Conservation (phyloP, 2,888 invertebrate species). For the Belgica antarctica region DNA sequence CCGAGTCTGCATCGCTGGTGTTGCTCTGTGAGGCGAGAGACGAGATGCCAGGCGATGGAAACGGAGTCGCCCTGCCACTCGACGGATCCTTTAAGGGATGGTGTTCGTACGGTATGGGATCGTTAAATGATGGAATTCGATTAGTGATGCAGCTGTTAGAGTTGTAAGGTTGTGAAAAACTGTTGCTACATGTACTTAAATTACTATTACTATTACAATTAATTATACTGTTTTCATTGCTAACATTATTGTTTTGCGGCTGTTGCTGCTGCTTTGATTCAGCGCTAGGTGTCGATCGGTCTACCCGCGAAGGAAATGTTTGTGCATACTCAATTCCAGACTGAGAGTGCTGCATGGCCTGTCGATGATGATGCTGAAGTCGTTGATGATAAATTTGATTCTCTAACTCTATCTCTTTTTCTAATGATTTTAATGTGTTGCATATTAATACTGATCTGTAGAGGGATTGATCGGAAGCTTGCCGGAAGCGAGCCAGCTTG, state of each 20-base stretch:
- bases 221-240: conserved; percentile 41
- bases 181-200: conserved; percentile 40
- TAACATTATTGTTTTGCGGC: conserved; percentile 48
- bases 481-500: conserved; percentile 82
- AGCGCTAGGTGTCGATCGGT: too few species aligned
- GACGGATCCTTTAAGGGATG: conserved; percentile 54
- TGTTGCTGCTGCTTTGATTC: conserved; percentile 46
- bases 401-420: conserved; percentile 81
- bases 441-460: conserved; percentile 89
- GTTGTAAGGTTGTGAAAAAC: conserved; percentile 41
- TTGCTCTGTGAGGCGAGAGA: conserved; percentile 8
- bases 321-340: conserved; percentile 52
- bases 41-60: conserved; percentile 56
- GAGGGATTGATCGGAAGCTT: conserved; percentile 84
- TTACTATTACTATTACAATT: conserved; percentile 39
- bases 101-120: conserved; percentile 53
- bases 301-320: conserved; percentile 8
- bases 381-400: conserved; percentile 54
- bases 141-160: conserved; percentile 40
- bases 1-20: conserved; percentile 65
- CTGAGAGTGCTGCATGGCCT: conserved; percentile 48
- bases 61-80: conserved; percentile 69
- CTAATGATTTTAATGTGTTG: conserved; percentile 84
- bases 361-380: conserved; percentile 47
- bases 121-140: conserved; percentile 44